Conservation (phyloP, 1,140 invertebrate genomes). For the Mamestra configurata region DNA sequence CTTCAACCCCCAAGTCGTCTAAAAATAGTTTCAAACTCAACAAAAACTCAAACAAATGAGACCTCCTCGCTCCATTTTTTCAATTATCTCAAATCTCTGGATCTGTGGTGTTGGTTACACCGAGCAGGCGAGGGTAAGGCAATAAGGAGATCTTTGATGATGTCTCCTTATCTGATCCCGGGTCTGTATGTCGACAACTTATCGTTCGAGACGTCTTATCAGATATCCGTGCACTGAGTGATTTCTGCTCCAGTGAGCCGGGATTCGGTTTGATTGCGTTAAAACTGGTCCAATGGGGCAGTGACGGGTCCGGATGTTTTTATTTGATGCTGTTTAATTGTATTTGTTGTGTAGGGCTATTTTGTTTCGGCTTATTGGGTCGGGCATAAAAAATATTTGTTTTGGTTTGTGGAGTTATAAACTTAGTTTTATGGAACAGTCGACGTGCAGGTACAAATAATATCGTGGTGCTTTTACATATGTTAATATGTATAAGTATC, state of each 20-base stretch:
- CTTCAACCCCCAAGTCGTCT: not conserved
- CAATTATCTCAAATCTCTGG: conserved; percentile 67
- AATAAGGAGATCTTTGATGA: conserved; percentile 39
- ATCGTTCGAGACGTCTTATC: conserved; percentile 63
- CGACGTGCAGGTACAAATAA: not conserved
- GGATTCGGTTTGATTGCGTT: conserved; percentile 63
- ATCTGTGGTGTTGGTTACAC: conserved; percentile 73
- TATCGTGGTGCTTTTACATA: not conserved
- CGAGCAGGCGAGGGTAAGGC: conserved; percentile 53
- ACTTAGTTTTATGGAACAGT: not conserved
- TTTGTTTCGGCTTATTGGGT: conserved; percentile 26
- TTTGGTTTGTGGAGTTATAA: not conserved
- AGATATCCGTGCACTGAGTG: conserved; percentile 58
- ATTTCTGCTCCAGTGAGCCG: conserved; percentile 65
- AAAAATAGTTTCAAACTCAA: conserved; percentile 14
- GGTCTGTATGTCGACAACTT: conserved; percentile 69
- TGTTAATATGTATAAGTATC: not conserved
- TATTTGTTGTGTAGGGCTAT: conserved; percentile 35
- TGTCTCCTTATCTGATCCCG: conserved; percentile 67
- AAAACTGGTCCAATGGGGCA: conserved; percentile 51
- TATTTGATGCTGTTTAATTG: conserved; percentile 37
- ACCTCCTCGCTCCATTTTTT: conserved; percentile 57
- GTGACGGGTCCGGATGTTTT: conserved; percentile 5
- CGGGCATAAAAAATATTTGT: not conserved
- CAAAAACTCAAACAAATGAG: conserved; percentile 42